These are phyloP conservation scores for Gymnothorax javanicus DNA, from an alignment of 2,797 vertebrate genomes.

Conservation along the genomic window DNA sequence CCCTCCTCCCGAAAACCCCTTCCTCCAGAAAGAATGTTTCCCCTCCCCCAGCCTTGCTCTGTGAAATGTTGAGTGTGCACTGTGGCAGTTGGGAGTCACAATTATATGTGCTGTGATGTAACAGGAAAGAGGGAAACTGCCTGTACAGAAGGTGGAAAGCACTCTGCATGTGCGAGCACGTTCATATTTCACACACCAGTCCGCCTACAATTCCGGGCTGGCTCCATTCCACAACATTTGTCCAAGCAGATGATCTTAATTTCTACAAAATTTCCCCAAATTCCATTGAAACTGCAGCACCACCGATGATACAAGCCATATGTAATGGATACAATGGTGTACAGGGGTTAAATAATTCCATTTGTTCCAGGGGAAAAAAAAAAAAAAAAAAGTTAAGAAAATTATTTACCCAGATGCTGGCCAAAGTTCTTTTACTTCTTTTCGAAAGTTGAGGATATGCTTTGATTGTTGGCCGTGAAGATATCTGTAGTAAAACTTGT, in stretches of 20 bases:
- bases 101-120: conserved; percentile 43
- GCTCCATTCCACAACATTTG: conserved; percentile 21
- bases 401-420: conserved; percentile 3
- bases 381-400: not conserved
- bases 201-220: conserved; percentile 35
- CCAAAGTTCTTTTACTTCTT: not conserved
- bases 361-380: not conserved
- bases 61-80: conserved; percentile 36
- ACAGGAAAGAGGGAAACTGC: conserved; percentile 29
- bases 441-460: not conserved
- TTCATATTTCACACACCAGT: conserved; percentile 43
- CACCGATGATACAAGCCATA: not conserved
- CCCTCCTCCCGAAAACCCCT: conserved; percentile 58
- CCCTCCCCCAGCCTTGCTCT: conserved; percentile 55
- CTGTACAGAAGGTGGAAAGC: conserved; percentile 18
- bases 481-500: conserved; percentile 8
- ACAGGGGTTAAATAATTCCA: conserved; percentile 32
- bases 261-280: conserved; percentile 45
- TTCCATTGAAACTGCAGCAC: conserved; percentile 56
- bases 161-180: conserved; percentile 27
- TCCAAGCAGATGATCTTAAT: not conserved
- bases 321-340: conserved; percentile 43
- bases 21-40: conserved; percentile 61
- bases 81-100: conserved; percentile 42
- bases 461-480: not conserved